Percentiles rank a stretch among this genome's conserved stretches.
These are phyloP conservation scores for Tauraco hartlaubi DNA, from an alignment of 2,797 vertebrate genomes.

Conservation along the genomic window DNA sequence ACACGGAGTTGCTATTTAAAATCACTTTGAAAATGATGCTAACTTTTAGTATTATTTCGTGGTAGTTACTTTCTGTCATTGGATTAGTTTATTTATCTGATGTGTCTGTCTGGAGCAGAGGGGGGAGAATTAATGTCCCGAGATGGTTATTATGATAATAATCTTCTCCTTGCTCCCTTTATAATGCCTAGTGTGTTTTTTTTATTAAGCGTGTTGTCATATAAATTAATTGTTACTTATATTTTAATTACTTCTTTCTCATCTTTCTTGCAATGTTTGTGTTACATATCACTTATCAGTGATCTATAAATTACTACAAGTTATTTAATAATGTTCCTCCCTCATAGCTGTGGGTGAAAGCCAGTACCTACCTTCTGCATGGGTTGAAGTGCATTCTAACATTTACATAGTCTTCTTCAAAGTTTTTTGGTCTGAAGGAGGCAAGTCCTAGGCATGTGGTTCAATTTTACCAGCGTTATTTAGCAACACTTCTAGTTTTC, in stretches of 20 bases:
- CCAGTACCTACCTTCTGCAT: neutral
- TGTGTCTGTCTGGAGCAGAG: neutral
- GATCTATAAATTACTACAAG: neutral
- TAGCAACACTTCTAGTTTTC: neutral
- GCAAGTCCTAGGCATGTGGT: neutral
- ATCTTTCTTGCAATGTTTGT: neutral
- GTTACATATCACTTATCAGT: neutral
- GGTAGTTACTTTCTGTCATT: neutral
- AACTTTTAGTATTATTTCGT: neutral
- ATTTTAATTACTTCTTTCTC: constrained; percentile 9
- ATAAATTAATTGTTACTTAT: neutral
- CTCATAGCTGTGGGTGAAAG: neutral
- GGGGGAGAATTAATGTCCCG: neutral
- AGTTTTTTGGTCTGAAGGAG: neutral
- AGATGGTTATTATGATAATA: neutral
- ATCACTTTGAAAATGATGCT: neutral
- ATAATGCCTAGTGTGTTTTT: neutral
- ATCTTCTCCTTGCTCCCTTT: neutral
- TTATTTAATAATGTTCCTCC: neutral
- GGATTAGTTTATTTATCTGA: neutral
- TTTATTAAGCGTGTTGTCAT: neutral
- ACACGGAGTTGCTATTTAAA: neutral
- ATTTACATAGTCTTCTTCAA: neutral
- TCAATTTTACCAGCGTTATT: neutral
- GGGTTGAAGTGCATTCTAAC: neutral